Percentiles rank a stretch among this genome's conserved stretches.
These are phyloP conservation scores for Xenotilapia leptura DNA, from an alignment of 2,113 vertebrate genomes.

Conservation along the genomic window DNA sequence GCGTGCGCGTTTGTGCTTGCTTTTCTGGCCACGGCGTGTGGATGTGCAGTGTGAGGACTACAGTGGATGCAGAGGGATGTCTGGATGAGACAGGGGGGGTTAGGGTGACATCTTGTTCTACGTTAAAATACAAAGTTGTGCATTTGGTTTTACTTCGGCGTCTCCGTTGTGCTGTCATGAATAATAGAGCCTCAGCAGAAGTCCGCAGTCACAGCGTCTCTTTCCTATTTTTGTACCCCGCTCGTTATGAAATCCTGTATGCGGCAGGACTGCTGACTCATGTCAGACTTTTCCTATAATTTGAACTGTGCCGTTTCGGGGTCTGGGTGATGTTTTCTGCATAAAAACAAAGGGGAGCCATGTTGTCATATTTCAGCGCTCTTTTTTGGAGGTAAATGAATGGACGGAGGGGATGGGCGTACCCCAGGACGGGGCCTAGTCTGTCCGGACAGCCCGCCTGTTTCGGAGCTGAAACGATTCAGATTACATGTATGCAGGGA, in stretches of 20 bases:
- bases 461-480: conserved; percentile 20
- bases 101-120: background rate
- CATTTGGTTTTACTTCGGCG: background rate
- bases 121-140: background rate
- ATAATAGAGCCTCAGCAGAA: background rate
- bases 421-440: conserved; percentile 40
- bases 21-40: background rate
- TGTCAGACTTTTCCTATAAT: background rate
- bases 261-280: conserved; percentile 57
- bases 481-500: conserved; percentile 23
- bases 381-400: conserved; percentile 33
- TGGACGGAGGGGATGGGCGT: conserved; percentile 48
- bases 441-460: background rate
- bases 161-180: background rate
- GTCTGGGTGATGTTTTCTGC: background rate
- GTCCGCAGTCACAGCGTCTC: conserved; percentile 26
- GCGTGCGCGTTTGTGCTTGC: background rate
- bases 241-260: background rate
- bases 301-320: background rate
- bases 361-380: conserved; percentile 48
- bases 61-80: background rate
- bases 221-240: background rate
- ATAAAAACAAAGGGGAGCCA: background rate
- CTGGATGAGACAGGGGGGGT: background rate
- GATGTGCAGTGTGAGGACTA: background rate